Evolutionary conservation across 2,888 invertebrate genomes (phyloP), one percentile per base, ranked within the genome.

Genomic region (Sympetrum striolatum): DNA sequence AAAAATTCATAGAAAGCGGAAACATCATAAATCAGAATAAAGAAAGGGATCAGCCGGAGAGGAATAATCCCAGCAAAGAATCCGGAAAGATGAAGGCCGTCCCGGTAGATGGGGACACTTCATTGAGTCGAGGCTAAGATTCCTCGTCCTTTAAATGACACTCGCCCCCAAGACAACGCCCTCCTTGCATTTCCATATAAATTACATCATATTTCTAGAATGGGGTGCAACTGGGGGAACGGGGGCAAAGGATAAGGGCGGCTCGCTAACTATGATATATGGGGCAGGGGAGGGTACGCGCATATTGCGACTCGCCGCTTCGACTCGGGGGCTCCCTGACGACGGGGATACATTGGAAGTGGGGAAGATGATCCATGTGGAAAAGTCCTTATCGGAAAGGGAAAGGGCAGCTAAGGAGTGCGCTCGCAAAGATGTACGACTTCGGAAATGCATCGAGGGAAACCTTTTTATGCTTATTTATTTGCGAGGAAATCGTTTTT

Each of bases 161-260:
- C 73, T 31, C 81, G 31, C 31, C 12, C 35, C 82, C 35, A 25
- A 14, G n/a, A 81, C 53, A 35, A 60, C n/a, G 12, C 86, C 86
- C 22, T 22, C 86, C 37, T 10, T 22, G 60, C 86, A 86, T 86
- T 86, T 86, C 86, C 86, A 86, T 86, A 86, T 86, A 86, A 86
- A 86, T 86, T 86, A 86, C 86, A 86, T 86, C 86, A 86, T 86
- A 86, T 86, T 86, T 86, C 86, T 86, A 86, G 86, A 86, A 86
- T 64, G 86, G 86, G 37, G 80, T 37, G 39, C 22, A 1, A 37
- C 0, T 14, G 80, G 31, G 15, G n/a, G 2, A 53, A 31, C 14
- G 82, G 53, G 48, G 31, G 48, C 53, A 31, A 15, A 35, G 60
- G 82, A 35, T 35, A 53, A 58, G 82, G 53, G 58, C 31, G 53